phyloP scores from a whole-genome alignment of 2,888 invertebrate species.

The Megaustenia siamemsis region DNA sequence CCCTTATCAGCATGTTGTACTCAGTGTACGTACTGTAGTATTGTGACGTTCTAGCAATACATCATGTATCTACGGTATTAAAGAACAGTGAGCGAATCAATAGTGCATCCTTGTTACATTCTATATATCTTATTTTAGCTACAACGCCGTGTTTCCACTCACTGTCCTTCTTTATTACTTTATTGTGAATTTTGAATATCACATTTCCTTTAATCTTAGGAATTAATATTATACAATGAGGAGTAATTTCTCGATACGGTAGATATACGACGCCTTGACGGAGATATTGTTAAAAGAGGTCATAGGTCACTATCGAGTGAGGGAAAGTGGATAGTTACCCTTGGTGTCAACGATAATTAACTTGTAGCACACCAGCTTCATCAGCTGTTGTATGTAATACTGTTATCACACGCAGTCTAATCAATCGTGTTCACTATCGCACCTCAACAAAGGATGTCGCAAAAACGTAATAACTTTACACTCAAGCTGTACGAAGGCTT shows the following conservation, averaged over 20 bases:
- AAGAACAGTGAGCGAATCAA: too few species aligned
- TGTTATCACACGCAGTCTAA: constrained; percentile 37
- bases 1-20: too few species aligned
- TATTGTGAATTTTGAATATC: too few species aligned
- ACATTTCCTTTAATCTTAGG: not conserved
- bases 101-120: too few species aligned
- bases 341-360: not conserved
- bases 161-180: too few species aligned
- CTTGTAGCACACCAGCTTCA: not conserved
- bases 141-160: too few species aligned
- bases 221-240: not conserved
- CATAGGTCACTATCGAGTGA: constrained; percentile 24
- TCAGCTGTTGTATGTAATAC: constrained; percentile 39
- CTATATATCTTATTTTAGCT: too few species aligned
- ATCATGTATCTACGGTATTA: too few species aligned
- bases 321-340: not conserved
- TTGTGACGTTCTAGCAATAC: too few species aligned
- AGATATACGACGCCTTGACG: not conserved
- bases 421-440: constrained; percentile 38
- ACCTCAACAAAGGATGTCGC: constrained; percentile 65
- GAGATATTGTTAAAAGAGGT: not conserved
- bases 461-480: constrained; percentile 61
- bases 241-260: constrained; percentile 2
- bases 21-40: too few species aligned
- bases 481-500: constrained; percentile 55